Base-by-base conservation (phyloP, 1,140 invertebrate genomes). In the Scaptomyza montana region DNA sequence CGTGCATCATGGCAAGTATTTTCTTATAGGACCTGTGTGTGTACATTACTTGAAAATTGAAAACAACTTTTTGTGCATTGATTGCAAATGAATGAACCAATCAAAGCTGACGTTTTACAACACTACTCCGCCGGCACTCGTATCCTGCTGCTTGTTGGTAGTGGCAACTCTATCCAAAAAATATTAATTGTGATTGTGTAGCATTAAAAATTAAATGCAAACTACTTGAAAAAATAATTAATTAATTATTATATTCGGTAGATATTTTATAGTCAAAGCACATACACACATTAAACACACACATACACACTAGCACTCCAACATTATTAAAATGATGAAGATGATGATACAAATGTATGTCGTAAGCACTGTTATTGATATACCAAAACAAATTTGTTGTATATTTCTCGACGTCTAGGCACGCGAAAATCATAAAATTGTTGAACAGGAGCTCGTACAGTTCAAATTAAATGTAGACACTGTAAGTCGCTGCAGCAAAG, bases 51-150 rank as follows among this genome's bases (percentile, higher is more conserved):
- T 81, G 57, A 89, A 91, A 90, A 90, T 91, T 91, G 90, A 91
- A 91, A 91, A 91, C 78, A 91, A 91, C 90, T 78, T 89, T 91
- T 91, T 91, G 90, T 91, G 90, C 90, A 91, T 79, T 79, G 39
- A 91, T 73, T 91, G 78, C 81, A 69, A 84, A 25, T 25, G 21
- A 41, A 61, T 55, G 21, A 68, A 45, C 21, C 21, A 41, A 10
- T 41, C 36, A 63, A 67, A 64, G 21, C 21, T 39, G 51, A 54
- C 55, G 45, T 55, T 61, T 73, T 45, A 55, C 64, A 73, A 55
- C 33, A 61, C 64, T 72, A 47, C 19, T 51, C 25, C 43, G 33
- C 33, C 33, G 28, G 19, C 21, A 49, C 21, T 49, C 10, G 47
- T 49, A n/a, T 9, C 21, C 60, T 49, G 19, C 55, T 71, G 62